Evolutionary conservation across 2,113 vertebrate species (phyloP).

Genomic region (Myotis yumanensis): DNA sequence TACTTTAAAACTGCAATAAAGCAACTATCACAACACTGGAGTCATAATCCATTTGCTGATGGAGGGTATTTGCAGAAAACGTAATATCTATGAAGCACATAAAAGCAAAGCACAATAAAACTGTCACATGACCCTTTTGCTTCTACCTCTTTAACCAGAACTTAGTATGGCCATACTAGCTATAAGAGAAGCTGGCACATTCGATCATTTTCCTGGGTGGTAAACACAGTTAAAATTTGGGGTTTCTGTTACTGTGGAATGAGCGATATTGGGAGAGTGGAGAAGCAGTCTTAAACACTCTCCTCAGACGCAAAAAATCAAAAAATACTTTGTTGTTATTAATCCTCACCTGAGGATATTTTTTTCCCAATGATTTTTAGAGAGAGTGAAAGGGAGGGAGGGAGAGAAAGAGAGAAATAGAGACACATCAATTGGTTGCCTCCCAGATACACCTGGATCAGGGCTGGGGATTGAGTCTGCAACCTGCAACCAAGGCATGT

Average conservation of each 20-base stretch:
- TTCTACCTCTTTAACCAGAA: background rate
- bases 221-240: background rate
- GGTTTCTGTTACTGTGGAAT: background rate
- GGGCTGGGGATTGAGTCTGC: no score
- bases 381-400: no score
- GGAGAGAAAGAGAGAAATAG: no score
- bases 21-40: no score
- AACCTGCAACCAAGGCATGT: no score
- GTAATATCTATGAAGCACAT: background rate
- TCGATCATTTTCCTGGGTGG: background rate
- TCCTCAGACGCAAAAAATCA: background rate
- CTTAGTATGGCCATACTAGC: background rate
- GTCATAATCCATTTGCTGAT: background rate
- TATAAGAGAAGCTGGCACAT: background rate
- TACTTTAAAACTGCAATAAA: background rate
- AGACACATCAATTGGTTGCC: no score
- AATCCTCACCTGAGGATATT: no score
- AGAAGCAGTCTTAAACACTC: background rate
- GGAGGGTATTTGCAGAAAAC: background rate
- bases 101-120: background rate
- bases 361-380: no score
- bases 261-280: background rate
- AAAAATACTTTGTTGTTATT: background rate
- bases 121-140: background rate
- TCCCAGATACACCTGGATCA: no score